Base-by-base conservation (phyloP, 2,113 vertebrate species). In the Grammomys surdaster region DNA sequence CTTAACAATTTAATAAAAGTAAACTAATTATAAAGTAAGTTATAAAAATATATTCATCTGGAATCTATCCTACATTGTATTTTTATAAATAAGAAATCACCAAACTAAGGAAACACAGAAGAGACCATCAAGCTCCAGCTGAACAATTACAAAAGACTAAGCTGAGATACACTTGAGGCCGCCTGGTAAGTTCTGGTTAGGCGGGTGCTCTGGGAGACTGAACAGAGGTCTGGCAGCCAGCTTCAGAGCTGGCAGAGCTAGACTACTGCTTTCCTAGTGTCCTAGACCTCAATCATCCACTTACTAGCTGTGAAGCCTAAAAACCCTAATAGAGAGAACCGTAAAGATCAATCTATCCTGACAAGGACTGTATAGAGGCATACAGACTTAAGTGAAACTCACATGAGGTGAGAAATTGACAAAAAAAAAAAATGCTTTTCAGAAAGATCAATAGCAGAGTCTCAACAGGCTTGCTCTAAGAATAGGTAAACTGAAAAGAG, bases 71-170 rank as follows among this genome's bases (percentile, higher is more conserved):
- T 89, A n/a, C 5, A 86, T 48, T 86, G 63, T 89, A 60, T 85
- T 95, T 56, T 56, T 14, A 82, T 6, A 5, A 75, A 40, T 81
- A 93, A 95, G 5, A 93, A 89, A 89, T 58, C 65, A 67, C 19
- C 69, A 80, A 51, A 70, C 60, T 75, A 69, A 96, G 0, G n/a
- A 93, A 95, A 81, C 28, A 88, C 46, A 51, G 36, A 70, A 94
- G 86, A 94, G 43, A 48, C 7, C 76, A 17, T 56, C 63, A 92
- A 84, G 43, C 77, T 3, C 69, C 9, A 80, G 20, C 72, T 89
- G 51, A 93, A 89, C 51, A 93, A 89, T 82, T 94, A 93, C 6
- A 91, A 93, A 89, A 91, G 20, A 82, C 24, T 96, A 31, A 69
- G 87, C 7, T 65, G 54, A 86, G 90, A n/a, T 70, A 84, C 33